These are phyloP conservation scores for Acanthurus lineatus DNA, from an alignment of 2,797 vertebrate species.

Conservation along the genomic window DNA sequence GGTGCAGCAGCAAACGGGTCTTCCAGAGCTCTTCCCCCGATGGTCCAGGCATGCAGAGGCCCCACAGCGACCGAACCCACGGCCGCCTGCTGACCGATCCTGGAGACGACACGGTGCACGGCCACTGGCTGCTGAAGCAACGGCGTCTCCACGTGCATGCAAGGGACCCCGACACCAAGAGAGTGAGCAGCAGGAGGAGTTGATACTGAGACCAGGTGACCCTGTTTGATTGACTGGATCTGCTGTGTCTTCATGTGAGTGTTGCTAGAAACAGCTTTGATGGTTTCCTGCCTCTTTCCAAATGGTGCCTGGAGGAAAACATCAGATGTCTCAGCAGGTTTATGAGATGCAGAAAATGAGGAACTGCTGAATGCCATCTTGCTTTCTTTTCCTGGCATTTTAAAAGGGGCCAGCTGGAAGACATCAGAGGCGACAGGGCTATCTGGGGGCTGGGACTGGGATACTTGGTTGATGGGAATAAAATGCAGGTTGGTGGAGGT, in stretches of 20 bases:
- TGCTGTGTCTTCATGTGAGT: conserved; percentile 28
- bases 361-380: conserved; percentile 86
- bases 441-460: conserved; percentile 29
- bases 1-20: conserved; percentile 90
- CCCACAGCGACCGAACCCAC: conserved; percentile 90
- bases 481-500: conserved; percentile 42
- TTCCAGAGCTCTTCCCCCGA: conserved; percentile 73
- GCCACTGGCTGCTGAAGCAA: conserved; percentile 84
- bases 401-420: conserved; percentile 91
- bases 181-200: conserved; percentile 27
- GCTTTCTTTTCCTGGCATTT: conserved; percentile 68
- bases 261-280: conserved; percentile 57
- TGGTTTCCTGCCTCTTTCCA: conserved; percentile 85
- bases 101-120: conserved; percentile 85
- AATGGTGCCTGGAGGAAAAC: conserved; percentile 95
- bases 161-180: conserved; percentile 10
- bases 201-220: conserved; percentile 24
- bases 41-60: conserved; percentile 87
- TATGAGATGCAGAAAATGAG: conserved; percentile 81
- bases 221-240: conserved; percentile 18
- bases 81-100: conserved; percentile 89
- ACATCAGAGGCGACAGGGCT: conserved; percentile 79
- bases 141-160: conserved; percentile 70
- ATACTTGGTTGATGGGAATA: conserved; percentile 25
- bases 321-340: conserved; percentile 84